Evolutionary conservation across 1,140 invertebrate species (phyloP).

Genomic region (Apis laboriosa): DNA sequence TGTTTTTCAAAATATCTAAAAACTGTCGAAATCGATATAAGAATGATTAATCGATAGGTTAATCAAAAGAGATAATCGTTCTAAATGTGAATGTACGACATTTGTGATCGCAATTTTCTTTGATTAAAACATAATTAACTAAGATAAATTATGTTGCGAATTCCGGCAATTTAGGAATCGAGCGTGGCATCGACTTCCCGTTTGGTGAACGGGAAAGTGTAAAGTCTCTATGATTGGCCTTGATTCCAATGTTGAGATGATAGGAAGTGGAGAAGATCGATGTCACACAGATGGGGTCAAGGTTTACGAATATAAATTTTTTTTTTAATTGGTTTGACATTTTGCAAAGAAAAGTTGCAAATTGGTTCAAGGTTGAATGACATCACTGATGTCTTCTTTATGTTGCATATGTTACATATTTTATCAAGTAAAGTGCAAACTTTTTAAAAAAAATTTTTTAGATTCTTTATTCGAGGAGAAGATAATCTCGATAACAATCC

Average conservation of each 20-base stretch:
- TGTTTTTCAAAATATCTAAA: too few species aligned
- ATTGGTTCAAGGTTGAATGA: background rate
- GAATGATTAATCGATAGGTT: too few species aligned
- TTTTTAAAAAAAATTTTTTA: too few species aligned
- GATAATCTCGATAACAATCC: too few species aligned
- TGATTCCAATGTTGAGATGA: background rate
- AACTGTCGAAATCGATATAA: too few species aligned
- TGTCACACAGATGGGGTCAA: background rate
- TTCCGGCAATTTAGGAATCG: constrained; percentile 3
- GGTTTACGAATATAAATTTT: background rate
- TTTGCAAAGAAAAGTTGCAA: background rate
- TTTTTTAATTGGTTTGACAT: background rate
- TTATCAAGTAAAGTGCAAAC: background rate
- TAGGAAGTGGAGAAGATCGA: background rate
- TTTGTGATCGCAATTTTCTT: constrained; percentile 10
- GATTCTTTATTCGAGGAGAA: too few species aligned
- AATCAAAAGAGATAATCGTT: too few species aligned
- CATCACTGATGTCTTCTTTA: background rate
- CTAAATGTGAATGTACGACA: background rate
- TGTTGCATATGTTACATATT: too few species aligned
- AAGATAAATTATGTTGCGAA: background rate
- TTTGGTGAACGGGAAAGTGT: background rate
- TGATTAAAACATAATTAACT: constrained; percentile 19
- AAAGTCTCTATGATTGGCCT: background rate
- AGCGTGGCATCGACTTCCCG: background rate